phyloP scores from a whole-genome alignment of 2,888 invertebrate species.

The Epinotia demarniana region DNA sequence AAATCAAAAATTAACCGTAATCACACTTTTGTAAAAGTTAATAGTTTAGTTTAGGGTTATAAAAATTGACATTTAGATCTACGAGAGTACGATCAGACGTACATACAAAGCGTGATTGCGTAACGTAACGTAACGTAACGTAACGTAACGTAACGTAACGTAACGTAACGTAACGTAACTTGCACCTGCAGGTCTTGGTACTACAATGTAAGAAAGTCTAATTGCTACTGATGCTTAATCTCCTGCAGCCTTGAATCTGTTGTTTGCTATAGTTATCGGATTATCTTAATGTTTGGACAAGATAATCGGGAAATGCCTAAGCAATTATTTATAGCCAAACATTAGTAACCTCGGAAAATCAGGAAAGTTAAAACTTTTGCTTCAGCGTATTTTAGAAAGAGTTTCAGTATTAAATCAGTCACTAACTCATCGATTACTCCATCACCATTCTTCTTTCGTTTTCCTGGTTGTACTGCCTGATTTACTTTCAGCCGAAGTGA shows the following conservation, averaged over 20 bases:
- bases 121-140: no score
- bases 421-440: not conserved
- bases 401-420: not conserved
- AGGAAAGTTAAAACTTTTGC: not conserved
- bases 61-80: no score
- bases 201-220: constrained; percentile 31
- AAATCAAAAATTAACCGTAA: no score
- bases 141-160: no score
- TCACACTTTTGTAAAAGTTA: no score
- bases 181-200: not conserved
- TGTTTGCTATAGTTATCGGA: constrained; percentile 62
- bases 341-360: not conserved
- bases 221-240: constrained; percentile 33
- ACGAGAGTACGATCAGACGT: no score
- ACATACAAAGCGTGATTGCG: no score
- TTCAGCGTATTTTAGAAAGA: not conserved
- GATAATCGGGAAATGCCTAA: constrained; percentile 61
- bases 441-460: no score
- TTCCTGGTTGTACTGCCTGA: no score
- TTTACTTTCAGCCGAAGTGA: no score
- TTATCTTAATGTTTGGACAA: constrained; percentile 61
- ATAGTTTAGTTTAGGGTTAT: no score
- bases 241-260: constrained; percentile 56
- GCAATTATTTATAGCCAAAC: constrained; percentile 56
- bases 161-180: no score